Percentiles rank a stretch among this genome's conserved stretches.
Evolutionary conservation across 2,113 vertebrate genomes (phyloP).

Genomic region (Pterocles orientalis): DNA sequence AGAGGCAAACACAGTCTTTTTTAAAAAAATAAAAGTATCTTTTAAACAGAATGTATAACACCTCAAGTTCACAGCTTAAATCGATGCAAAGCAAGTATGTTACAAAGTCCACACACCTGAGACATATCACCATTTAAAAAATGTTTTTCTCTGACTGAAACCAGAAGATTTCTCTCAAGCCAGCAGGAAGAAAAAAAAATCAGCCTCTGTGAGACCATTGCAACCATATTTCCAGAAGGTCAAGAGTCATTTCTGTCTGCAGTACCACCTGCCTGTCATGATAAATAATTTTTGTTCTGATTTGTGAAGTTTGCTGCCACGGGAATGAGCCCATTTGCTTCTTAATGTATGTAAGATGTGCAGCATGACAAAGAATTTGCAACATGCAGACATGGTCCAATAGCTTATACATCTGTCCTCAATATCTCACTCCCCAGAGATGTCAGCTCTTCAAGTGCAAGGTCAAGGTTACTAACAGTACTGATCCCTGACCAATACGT

Average conservation of each 20-base stretch:
- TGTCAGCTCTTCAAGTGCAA: not conserved
- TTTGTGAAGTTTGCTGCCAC: slow-evolving; percentile 43
- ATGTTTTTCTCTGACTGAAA: not conserved
- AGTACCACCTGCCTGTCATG: slow-evolving; percentile 37
- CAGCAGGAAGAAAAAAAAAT: not conserved
- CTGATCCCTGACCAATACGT: slow-evolving; percentile 9
- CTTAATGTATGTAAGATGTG: slow-evolving; percentile 55
- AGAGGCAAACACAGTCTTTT: not conserved
- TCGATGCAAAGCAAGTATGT: not conserved
- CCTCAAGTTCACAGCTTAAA: not conserved
- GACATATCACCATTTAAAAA: not conserved
- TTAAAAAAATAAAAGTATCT: not conserved
- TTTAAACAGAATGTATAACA: not conserved
- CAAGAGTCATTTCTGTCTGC: slow-evolving; percentile 15
- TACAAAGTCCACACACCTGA: not conserved
- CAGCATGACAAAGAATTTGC: not conserved
- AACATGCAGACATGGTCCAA: rapidly evolving
- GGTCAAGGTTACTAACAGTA: slow-evolving; percentile 8
- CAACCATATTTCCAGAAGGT: slow-evolving; percentile 9
- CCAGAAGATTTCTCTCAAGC: not conserved
- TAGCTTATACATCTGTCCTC: slow-evolving; percentile 47
- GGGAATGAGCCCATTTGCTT: slow-evolving; percentile 51
- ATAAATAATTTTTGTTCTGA: slow-evolving; percentile 52
- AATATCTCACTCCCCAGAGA: slow-evolving; percentile 29
- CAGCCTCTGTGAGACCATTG: not conserved